Conservation (phyloP, 2,113 vertebrate genomes). For the Lasiurus cinereus region DNA sequence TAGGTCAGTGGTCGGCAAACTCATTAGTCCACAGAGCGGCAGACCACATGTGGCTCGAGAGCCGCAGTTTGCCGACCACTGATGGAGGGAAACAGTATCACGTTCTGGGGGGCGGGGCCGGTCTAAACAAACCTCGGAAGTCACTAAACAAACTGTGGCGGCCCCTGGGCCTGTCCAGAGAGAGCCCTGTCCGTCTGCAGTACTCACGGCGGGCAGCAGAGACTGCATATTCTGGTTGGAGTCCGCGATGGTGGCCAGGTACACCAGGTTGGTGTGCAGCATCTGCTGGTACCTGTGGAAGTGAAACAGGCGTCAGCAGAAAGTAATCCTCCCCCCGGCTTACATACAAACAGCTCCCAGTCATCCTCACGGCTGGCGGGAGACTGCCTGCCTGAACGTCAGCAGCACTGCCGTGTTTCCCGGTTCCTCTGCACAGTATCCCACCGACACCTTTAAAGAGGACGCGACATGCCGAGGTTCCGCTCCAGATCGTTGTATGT, state of each 20-base stretch:
- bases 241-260: too few relatives aligned
- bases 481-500: too few relatives aligned
- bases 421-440: constrained; percentile 63
- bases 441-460: neutral
- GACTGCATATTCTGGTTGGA: too few relatives aligned
- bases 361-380: neutral
- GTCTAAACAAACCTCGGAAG: constrained; percentile 47
- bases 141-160: neutral
- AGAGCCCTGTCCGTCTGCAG: too few relatives aligned
- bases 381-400: neutral
- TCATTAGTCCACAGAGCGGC: too few relatives aligned
- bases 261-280: too few relatives aligned
- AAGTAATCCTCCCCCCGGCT: neutral
- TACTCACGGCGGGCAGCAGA: constrained; percentile 86
- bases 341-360: constrained; percentile 31
- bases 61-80: too few relatives aligned
- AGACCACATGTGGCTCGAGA: too few relatives aligned
- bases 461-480: neutral
- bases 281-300: too few relatives aligned
- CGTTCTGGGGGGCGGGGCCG: neutral
- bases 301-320: too few relatives aligned
- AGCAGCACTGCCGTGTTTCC: constrained; percentile 45
- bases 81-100: neutral
- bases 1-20: too few relatives aligned
- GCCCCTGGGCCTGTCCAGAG: too few relatives aligned